phyloP scores from a whole-genome alignment of 2,113 vertebrate species.

The Varanus komodoensis region DNA sequence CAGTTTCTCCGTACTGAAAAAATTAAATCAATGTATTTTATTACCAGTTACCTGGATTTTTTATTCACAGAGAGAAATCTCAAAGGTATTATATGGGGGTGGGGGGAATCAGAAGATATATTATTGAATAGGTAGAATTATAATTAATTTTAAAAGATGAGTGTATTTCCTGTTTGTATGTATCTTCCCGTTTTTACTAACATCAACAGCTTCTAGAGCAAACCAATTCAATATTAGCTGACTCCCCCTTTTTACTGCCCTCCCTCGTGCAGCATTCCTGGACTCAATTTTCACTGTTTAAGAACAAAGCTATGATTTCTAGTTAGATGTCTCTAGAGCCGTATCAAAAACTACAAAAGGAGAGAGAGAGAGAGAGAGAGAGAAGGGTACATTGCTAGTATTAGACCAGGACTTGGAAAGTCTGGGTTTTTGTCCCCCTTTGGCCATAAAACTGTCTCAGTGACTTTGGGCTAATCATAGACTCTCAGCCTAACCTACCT shows the following conservation, averaged over 20 bases:
- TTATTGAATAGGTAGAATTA: conserved; percentile 67
- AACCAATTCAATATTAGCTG: no score
- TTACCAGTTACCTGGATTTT: conserved; percentile 47
- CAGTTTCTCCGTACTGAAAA: conserved; percentile 62
- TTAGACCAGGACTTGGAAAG: no score
- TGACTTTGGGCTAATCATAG: no score
- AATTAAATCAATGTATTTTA: conserved; percentile 61
- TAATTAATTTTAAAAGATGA: conserved; percentile 58
- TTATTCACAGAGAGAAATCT: conserved; percentile 55
- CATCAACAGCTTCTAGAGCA: neutral
- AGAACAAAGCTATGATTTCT: neutral
- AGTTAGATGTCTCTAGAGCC: neutral
- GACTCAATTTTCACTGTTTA: neutral
- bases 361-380: no score
- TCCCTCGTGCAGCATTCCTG: neutral
- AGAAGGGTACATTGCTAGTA: no score
- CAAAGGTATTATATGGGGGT: conserved; percentile 48
- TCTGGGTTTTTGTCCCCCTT: no score
- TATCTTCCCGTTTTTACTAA: conserved; percentile 20
- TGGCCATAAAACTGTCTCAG: no score
- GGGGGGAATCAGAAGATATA: neutral
- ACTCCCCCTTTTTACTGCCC: neutral
- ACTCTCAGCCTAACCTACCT: no score
- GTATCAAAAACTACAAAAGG: neutral
- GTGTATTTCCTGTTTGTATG: conserved; percentile 28